Evolutionary conservation across 2,888 invertebrate genomes (phyloP).

Genomic region (Boloria selene): DNA sequence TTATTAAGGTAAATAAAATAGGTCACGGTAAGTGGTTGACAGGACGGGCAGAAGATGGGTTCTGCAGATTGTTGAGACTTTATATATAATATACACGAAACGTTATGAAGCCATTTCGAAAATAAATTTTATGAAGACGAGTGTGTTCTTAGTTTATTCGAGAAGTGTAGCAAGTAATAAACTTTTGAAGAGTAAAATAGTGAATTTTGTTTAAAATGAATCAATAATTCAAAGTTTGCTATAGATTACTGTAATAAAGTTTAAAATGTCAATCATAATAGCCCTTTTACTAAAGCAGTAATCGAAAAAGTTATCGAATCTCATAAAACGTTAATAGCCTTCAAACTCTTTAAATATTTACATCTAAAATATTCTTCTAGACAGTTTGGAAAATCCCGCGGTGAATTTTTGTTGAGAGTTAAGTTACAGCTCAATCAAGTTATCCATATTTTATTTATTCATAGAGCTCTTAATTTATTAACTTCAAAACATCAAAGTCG

Average conservation of each 20-base stretch:
- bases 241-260: conserved; percentile 6
- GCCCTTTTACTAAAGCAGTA: conserved; percentile 22
- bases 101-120: conserved; percentile 3
- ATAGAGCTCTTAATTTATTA: conserved; percentile 22
- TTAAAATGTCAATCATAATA: conserved; percentile 26
- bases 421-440: conserved; percentile 19
- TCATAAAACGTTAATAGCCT: conserved; percentile 31
- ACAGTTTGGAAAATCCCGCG: conserved; percentile 22
- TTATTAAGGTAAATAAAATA: conserved; percentile 17
- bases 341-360: conserved; percentile 25
- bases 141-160: too few relatives aligned
- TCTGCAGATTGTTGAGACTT: conserved; percentile 7
- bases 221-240: background rate
- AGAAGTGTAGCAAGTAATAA: too few relatives aligned
- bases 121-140: background rate
- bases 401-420: conserved; percentile 14
- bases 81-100: conserved; percentile 6
- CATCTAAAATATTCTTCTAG: conserved; percentile 26
- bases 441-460: conserved; percentile 27
- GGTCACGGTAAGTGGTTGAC: conserved; percentile 23
- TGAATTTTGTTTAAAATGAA: background rate
- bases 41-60: conserved; percentile 3
- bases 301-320: conserved; percentile 33
- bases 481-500: conserved; percentile 13
- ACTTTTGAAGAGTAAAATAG: too few relatives aligned